Conservation (phyloP, 1,140 invertebrate species). For the Nasonia giraulti region DNA sequence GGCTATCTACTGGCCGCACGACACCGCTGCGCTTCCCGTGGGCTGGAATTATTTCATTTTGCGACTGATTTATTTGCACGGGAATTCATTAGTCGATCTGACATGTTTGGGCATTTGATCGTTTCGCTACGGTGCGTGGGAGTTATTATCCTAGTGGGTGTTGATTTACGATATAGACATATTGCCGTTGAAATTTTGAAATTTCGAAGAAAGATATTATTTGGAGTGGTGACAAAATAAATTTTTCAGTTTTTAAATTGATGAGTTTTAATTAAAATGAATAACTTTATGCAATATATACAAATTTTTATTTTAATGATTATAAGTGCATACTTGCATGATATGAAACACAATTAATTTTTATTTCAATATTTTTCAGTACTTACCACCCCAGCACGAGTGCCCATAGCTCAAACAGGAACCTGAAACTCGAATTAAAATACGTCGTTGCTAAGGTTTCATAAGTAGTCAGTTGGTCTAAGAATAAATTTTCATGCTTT, state of each 20-base stretch:
- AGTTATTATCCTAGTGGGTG: too few species aligned
- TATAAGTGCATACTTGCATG: neutral
- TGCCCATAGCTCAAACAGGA: constrained; percentile 50
- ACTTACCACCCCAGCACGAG: constrained; percentile 48
- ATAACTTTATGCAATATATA: too few species aligned
- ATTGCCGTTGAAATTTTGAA: neutral
- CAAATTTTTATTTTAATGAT: neutral
- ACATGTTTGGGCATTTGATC: neutral
- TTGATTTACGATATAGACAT: too few species aligned
- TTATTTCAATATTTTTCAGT: neutral
- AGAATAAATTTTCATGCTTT: neutral
- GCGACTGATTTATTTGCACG: neutral
- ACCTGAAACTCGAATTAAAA: constrained; percentile 50
- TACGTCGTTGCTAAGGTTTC: constrained; percentile 20
- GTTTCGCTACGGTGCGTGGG: neutral
- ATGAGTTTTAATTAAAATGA: too few species aligned
- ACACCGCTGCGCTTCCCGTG: constrained; percentile 44
- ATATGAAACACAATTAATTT: neutral
- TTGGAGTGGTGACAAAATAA: too few species aligned
- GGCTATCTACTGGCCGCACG: neutral
- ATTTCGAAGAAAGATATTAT: too few species aligned
- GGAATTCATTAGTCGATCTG: neutral
- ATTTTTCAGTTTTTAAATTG: too few species aligned
- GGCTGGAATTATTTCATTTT: constrained; percentile 18
- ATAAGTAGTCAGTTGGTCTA: neutral